Percentiles rank a stretch among this genome's conserved stretches.
phyloP scores from a whole-genome alignment of 2,113 vertebrate genomes.

The Myotis davidii region DNA sequence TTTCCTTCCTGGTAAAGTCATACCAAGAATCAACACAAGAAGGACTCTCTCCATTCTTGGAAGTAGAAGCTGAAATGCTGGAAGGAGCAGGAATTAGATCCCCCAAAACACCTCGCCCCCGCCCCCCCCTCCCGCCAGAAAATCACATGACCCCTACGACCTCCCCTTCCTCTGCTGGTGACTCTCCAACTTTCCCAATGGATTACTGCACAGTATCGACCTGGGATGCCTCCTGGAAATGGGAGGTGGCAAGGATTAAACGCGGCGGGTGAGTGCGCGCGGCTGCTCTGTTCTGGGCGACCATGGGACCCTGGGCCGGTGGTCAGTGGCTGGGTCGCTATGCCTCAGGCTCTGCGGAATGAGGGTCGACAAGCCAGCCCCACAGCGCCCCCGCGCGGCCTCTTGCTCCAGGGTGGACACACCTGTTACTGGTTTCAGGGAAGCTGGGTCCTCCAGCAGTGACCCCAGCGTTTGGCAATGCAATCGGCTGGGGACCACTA shows the following conservation, averaged over 20 bases:
- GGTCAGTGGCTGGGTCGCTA: not conserved
- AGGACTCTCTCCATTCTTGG: not conserved
- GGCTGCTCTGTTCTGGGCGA: accelerated
- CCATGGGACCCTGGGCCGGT: accelerated
- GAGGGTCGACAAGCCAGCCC: too few relatives aligned
- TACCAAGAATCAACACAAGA: not conserved
- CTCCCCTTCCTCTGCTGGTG: not conserved
- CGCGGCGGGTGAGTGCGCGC: accelerated
- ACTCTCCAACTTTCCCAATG: not conserved
- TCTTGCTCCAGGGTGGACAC: not conserved
- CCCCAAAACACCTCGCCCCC: too few relatives aligned
- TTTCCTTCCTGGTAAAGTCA: not conserved
- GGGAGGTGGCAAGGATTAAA: accelerated
- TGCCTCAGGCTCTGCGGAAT: accelerated
- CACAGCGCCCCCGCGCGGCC: slow-evolving; percentile 14
- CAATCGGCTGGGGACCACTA: slow-evolving; percentile 70
- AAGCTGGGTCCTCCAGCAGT: slow-evolving; percentile 36
- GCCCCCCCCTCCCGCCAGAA: too few relatives aligned
- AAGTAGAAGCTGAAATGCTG: not conserved
- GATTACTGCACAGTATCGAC: accelerated
- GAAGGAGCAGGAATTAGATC: not conserved
- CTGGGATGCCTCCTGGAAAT: accelerated
- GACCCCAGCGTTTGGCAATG: slow-evolving; percentile 73
- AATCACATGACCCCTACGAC: not conserved
- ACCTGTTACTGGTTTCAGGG: slow-evolving; percentile 64